Evolutionary conservation across 2,113 vertebrate genomes (phyloP).

Genomic region (Conger conger): DNA sequence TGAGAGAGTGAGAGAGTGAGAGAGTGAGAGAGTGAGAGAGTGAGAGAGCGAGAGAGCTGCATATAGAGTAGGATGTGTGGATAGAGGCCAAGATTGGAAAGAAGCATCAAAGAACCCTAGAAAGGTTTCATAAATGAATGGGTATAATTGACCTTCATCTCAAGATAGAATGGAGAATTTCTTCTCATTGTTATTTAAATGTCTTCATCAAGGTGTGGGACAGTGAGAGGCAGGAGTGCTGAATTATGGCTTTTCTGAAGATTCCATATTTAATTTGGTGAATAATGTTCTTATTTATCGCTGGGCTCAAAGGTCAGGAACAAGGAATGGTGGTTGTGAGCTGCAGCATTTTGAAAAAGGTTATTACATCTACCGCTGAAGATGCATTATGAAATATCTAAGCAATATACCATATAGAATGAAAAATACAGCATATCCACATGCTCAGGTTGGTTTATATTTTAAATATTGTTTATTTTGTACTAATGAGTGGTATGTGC

Average conservation of each 20-base stretch:
- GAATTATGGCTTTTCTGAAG: not conserved
- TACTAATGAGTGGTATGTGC: not conserved
- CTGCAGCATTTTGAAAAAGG: not conserved
- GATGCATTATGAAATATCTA: not conserved
- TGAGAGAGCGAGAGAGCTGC: not conserved
- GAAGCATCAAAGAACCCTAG: not conserved
- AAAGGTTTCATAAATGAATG: not conserved
- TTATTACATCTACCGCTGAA: not conserved
- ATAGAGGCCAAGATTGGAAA: not conserved
- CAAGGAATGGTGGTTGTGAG: not conserved
- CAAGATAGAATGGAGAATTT: conserved; percentile 5
- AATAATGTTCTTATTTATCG: not conserved
- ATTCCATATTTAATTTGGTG: not conserved
- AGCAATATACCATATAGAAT: not conserved
- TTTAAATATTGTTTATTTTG: not conserved
- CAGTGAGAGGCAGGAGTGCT: not conserved
- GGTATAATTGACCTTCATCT: no score
- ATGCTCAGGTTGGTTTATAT: not conserved
- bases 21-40: not conserved
- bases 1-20: not conserved
- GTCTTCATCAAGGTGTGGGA: not conserved
- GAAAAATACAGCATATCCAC: not conserved
- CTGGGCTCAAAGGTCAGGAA: not conserved
- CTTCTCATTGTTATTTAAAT: not conserved
- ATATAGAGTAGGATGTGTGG: no score